Base-by-base conservation (phyloP, 2,113 vertebrate species). In the Bungarus multicinctus region DNA sequence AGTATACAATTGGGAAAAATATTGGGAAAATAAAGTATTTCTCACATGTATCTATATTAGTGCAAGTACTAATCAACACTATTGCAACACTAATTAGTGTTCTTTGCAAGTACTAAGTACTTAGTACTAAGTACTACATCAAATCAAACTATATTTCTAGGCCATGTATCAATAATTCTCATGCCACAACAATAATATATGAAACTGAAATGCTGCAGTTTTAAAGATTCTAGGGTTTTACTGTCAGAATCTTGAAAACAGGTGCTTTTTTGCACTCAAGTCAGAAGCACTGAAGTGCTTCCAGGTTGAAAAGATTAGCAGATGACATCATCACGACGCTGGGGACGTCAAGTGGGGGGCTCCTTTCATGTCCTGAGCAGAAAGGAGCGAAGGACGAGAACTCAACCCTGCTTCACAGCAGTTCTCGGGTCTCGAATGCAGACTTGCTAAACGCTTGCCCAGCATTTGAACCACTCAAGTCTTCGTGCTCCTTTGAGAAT, bases 21-120 rank as follows among this genome's bases (percentile, higher is more conserved):
- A 57, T 89, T 64, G 45, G 43, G 43, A 64, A 64, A 90, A 64
- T 43, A 90, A 64, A 90, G 16, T 18, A 58, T 64, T 64, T 89
- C 25, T 47, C 25, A 27, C 57, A 64, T 10, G 14, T 43, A 60
- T 6, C 89, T 30, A 9, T 16, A 43, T 86, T 47, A 47, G 47
- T 47, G 47, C 47, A 47, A 47, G 47, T 47, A 47, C 47, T 47
- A 47, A 47, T 47, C 47, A 47, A 47, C 47, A 47, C 47, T 7
- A 47, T 47, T 47, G 47, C 47, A 8, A 47, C 47, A 47, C 47
- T 47, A 47, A 47, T 47, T 23, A 27, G 8, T 43, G 60, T 74
- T 5, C 60, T 74, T 12, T 39, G 5, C 89, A 53, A 50, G 47
- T 2, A 10, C 18, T 8, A 47, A 47, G 7, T 7, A 47, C 47